Evolutionary conservation across 2,113 vertebrate species (phyloP).

Genomic region (Alethe diademata): DNA sequence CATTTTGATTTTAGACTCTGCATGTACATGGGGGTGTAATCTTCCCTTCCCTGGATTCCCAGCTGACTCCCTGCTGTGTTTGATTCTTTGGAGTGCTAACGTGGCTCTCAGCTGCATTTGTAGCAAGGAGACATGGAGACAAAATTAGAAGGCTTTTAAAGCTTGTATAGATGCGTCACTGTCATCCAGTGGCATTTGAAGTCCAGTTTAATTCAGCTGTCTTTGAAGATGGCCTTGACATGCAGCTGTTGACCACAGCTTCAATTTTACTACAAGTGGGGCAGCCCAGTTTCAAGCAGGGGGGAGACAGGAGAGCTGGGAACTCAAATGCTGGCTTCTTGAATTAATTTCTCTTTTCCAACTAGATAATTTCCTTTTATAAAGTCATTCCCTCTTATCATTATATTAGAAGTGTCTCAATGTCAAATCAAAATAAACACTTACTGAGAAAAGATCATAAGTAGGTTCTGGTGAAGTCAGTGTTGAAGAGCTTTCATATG

Average conservation of each 20-base stretch:
- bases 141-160: neutral
- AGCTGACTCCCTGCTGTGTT: neutral
- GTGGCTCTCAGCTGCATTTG: rapidly evolving
- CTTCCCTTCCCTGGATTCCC: neutral
- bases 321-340: neutral
- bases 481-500: slow-evolving; percentile 59
- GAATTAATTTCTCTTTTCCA: neutral
- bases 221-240: neutral
- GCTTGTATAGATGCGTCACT: neutral
- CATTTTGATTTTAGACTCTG: neutral
- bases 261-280: neutral
- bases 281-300: neutral
- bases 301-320: neutral
- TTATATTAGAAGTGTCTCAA: neutral
- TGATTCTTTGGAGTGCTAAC: neutral
- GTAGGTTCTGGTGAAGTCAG: slow-evolving; percentile 22
- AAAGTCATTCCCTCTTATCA: neutral
- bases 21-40: neutral
- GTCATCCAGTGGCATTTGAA: neutral
- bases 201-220: neutral
- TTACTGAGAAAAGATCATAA: slow-evolving; percentile 70
- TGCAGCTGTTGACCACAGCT: neutral
- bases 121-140: neutral
- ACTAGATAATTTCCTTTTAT: neutral
- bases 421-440: neutral